A percentile compares a stretch with the other conserved stretches of the same genome.
These are phyloP conservation scores for Poecilia picta DNA, from an alignment of 2,797 vertebrate species.

Conservation along the genomic window DNA sequence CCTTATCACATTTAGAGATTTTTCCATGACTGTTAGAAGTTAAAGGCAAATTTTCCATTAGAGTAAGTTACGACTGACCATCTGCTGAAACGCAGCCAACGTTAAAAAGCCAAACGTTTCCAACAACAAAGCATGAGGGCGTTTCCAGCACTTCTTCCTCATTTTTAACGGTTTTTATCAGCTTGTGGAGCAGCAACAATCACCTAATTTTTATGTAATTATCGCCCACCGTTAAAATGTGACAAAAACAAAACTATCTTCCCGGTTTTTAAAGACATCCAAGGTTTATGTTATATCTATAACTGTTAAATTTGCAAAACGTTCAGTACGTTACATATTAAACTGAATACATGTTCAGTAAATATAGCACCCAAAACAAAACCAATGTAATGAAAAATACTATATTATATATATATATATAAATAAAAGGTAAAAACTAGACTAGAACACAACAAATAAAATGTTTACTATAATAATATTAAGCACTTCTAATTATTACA, in stretches of 20 bases:
- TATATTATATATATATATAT: not conserved
- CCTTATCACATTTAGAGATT: constrained; percentile 45
- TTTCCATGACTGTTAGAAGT: constrained; percentile 39
- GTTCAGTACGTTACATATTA: not conserved
- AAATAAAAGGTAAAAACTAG: not conserved
- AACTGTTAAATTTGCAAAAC: not conserved
- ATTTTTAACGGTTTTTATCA: not conserved
- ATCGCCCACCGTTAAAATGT: not conserved
- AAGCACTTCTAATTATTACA: too few species aligned
- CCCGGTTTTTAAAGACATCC: not conserved
- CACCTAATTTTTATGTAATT: not conserved
- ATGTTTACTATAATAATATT: not conserved
- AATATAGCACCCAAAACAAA: not conserved
- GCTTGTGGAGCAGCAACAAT: not conserved
- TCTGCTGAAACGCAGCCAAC: not conserved
- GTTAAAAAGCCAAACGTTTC: not conserved
- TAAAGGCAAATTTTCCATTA: constrained; percentile 44
- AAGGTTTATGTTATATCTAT: not conserved
- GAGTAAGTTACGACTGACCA: constrained; percentile 5
- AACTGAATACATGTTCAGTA: not conserved
- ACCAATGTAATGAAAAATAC: not conserved
- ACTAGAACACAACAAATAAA: not conserved
- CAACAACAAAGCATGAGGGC: not conserved
- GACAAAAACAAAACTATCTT: not conserved
- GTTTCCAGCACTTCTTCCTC: constrained; percentile 5